Evolutionary conservation across 2,888 invertebrate genomes (phyloP).

Genomic region (Conchocele bisecta): DNA sequence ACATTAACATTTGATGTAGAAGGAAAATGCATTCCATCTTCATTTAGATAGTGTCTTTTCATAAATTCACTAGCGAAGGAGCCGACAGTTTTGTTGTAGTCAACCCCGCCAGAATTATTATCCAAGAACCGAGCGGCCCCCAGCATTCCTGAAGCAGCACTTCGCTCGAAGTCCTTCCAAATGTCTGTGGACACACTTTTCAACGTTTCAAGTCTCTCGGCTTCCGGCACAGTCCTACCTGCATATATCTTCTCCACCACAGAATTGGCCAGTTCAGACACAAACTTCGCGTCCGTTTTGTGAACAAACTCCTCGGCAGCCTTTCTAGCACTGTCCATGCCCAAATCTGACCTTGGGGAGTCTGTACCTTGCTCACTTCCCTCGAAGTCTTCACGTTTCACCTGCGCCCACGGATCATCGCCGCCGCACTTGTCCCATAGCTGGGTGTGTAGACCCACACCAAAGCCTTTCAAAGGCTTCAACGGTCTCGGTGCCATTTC

Average conservation of each 20-base stretch:
- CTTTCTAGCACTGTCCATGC: neutral
- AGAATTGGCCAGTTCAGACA: conserved; percentile 58
- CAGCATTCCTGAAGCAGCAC: conserved; percentile 34
- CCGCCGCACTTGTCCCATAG: conserved; percentile 42
- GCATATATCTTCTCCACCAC: conserved; percentile 58
- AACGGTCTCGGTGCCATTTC: conserved; percentile 53
- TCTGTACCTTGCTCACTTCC: neutral
- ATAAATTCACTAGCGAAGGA: conserved; percentile 59
- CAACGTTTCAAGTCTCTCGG: conserved; percentile 38
- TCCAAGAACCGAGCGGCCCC: conserved; percentile 37
- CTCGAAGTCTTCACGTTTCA: neutral
- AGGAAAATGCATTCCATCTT: no score
- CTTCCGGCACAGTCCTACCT: conserved; percentile 51
- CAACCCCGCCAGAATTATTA: conserved; percentile 46
- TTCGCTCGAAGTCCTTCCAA: conserved; percentile 60
- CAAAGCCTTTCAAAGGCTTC: conserved; percentile 30
- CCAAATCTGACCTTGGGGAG: neutral
- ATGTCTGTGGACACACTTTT: conserved; percentile 59
- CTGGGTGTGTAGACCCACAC: neutral
- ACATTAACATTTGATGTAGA: neutral
- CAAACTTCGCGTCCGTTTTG: conserved; percentile 57
- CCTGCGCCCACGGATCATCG: no score
- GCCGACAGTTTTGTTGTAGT: conserved; percentile 52
- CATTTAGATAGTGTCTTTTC: conserved; percentile 63
- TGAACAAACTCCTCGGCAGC: conserved; percentile 52